Evolutionary conservation across 2,797 vertebrate genomes (phyloP), one percentile per base, ranked within the genome.

Genomic region (Loris lydekkerianus): DNA sequence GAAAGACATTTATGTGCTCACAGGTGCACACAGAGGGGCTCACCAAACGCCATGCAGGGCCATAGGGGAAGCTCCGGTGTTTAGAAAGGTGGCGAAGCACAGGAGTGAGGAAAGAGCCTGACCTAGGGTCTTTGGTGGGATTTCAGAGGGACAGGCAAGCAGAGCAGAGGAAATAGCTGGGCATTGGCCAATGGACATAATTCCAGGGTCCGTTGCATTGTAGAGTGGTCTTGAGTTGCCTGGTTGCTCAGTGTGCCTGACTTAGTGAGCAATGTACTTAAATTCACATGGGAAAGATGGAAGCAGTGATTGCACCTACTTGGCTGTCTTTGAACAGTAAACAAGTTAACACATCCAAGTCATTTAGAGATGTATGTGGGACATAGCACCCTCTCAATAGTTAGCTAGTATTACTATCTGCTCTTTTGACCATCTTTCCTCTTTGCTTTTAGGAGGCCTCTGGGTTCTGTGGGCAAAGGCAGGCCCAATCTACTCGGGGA

Each of bases 391-490:
- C 10, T 69, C 13, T 82, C 21, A 77, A 10, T 13, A 20, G 9
- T 93, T 65, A 23, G 21, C 34, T 29, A 10, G 40, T 56, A 60
- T 72, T 95, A 49, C 82, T 46, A 31, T 1, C 29, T 31, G 34
- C 90, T 61, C 15, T 43, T 46, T 31, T 61, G 20, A 53, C 3
- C 11, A 37, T 49, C 27, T 8, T 75, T 77, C 25, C 3, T 49
- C 37, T 93, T 93, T 83, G 23, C 6, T 93, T 15, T 31, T 89
- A 93, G 84, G 60, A 92, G 49, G 49, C 49, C 11, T 49, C 49
- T 49, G 49, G 49, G 49, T 49, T 49, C 49, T 49, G 49, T 49
- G 49, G 49, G 49, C 49, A 49, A 49, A 65, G 29, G 14, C 29
- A 31, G 63, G 3, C 29, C 63, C 0, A 2, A n/a, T 5, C 4